These are phyloP conservation scores for Fundulus diaphanus DNA, from an alignment of 2,797 vertebrate species.

Conservation along the genomic window DNA sequence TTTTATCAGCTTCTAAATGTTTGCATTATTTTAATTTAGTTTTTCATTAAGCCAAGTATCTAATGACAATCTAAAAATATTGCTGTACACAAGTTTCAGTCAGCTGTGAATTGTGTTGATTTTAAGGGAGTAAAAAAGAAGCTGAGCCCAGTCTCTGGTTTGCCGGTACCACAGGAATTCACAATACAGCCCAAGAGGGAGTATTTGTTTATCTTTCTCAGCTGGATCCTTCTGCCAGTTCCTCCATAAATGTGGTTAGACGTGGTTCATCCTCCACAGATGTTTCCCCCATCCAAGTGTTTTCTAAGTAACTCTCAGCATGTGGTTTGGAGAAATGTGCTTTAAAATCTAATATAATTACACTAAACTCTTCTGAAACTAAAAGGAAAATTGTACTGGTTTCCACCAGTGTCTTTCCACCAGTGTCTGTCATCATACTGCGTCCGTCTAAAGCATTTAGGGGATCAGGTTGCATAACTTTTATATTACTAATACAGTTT, in stretches of 20 bases:
- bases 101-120: not conserved
- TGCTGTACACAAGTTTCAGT: not conserved
- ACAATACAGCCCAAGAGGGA: not conserved
- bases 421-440: not conserved
- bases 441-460: not conserved
- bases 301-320: not conserved
- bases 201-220: constrained; percentile 6
- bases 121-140: not conserved
- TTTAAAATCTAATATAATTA: not conserved
- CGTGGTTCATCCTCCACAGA: not conserved
- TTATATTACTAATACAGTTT: not conserved
- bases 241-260: not conserved
- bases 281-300: not conserved
- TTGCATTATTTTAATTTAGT: not conserved
- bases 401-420: too few relatives aligned
- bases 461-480: not conserved
- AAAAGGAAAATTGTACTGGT: too few relatives aligned
- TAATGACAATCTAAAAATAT: not conserved
- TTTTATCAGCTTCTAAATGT: not conserved
- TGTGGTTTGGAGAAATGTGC: not conserved
- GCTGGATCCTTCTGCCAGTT: not conserved
- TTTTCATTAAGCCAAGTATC: not conserved
- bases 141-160: not conserved
- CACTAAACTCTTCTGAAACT: not conserved
- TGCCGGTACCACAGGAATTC: not conserved